Conservation (phyloP, 2,797 vertebrate genomes). For the Holocentrus rufus region DNA sequence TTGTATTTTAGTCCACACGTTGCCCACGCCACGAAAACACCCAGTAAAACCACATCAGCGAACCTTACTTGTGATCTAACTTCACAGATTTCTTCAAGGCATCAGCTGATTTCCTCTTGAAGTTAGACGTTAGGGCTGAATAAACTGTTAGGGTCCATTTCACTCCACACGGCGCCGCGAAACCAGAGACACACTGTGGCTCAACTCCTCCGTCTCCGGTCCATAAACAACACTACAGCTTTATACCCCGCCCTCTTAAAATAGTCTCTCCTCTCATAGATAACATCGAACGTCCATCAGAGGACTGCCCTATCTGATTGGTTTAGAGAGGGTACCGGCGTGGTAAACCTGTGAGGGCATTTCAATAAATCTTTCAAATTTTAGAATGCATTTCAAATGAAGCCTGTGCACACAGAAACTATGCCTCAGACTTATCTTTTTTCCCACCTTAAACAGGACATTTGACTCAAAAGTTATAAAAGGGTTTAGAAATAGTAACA, state of each 20-base stretch:
- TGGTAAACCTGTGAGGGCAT: not conserved
- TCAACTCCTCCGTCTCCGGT: constrained; percentile 21
- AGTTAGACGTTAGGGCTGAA: constrained; percentile 27
- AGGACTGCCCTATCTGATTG: constrained; percentile 20
- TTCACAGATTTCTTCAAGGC: constrained; percentile 7
- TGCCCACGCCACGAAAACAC: not conserved
- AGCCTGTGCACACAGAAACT: too few species aligned
- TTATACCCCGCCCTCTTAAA: constrained; percentile 44
- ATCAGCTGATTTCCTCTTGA: not conserved
- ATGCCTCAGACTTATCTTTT: too few species aligned
- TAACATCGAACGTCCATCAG: constrained; percentile 26
- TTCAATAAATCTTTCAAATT: too few species aligned
- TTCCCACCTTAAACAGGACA: too few species aligned
- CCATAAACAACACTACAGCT: constrained; percentile 42
- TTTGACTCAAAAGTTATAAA: too few species aligned
- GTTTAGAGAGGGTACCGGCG: not conserved
- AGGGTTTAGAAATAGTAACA: too few species aligned
- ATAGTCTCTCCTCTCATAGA: constrained; percentile 42
- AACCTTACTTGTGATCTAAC: constrained; percentile 38
- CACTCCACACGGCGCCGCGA: constrained; percentile 17
- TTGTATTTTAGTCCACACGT: not conserved
- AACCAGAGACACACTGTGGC: constrained; percentile 49
- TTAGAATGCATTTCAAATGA: too few species aligned
- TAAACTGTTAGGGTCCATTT: constrained; percentile 36
- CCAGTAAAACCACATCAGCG: not conserved